Percentiles rank a stretch among this genome's conserved stretches.
Evolutionary conservation across 2,113 vertebrate species (phyloP).

Genomic region (Pionites leucogaster): DNA sequence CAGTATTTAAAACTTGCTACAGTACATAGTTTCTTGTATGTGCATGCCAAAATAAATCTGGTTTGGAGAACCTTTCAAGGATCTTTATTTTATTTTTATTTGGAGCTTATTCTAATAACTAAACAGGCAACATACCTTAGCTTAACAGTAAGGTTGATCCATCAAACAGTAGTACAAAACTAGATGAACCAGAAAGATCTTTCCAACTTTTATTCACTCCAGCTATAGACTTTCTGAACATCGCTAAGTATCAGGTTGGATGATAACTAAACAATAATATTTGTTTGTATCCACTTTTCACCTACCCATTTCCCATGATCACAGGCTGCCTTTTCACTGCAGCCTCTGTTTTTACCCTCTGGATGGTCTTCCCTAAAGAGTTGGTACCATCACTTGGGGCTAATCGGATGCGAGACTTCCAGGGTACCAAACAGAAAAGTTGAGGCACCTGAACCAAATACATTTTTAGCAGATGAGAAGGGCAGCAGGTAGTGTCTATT

Average conservation of each 20-base stretch:
- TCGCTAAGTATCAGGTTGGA: background rate
- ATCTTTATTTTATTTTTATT: constrained; percentile 65
- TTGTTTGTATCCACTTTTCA: background rate
- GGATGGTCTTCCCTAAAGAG: background rate
- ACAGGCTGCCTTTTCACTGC: background rate
- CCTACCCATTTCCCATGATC: background rate
- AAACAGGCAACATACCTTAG: background rate
- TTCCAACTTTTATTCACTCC: background rate
- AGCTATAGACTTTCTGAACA: constrained; percentile 1
- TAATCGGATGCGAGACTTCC: background rate
- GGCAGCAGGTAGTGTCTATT: background rate
- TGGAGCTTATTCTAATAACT: constrained; percentile 50
- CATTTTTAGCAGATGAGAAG: background rate
- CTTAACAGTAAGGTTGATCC: background rate
- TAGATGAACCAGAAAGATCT: background rate
- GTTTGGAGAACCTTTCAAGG: constrained; percentile 74
- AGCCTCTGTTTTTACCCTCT: background rate
- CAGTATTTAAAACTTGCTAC: constrained; percentile 78
- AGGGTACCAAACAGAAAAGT: background rate
- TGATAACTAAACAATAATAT: background rate
- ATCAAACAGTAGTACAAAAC: background rate
- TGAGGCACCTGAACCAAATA: background rate
- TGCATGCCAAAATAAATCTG: constrained; percentile 79
- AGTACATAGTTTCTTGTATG: constrained; percentile 74
- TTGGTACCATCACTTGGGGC: accelerated